Base-by-base conservation (phyloP, 2,797 vertebrate genomes). In the Rhynchonycteris naso region DNA sequence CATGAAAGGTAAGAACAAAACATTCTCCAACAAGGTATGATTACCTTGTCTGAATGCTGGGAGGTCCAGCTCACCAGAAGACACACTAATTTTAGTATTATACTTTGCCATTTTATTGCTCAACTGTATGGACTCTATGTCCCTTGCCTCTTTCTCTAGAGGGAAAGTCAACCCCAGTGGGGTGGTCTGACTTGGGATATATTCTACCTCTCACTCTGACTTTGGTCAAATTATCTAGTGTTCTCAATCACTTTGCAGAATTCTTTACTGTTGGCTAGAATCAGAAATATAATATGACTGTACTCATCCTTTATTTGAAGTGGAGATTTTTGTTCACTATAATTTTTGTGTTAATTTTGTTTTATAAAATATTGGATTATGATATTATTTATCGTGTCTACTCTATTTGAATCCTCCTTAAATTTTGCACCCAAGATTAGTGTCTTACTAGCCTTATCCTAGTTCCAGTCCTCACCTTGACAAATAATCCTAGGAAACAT, bases 251-350 rank as follows among this genome's bases (percentile, higher is more conserved):
- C 26, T 35, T 21, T 28, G 6, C 21, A 38, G 6, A n/a, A 14
- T 16, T 66, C 47, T 58, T 54, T 5, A 4, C 4, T 75, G 59
- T 22, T 80, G 30, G 30, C n/a, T 30, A 0, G 14, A 9, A 35
- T 11, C 1, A 2, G 26, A 71, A 56, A 5, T 1, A 12, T 35
- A 4, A 58, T 0, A 10, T 7, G 0, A 0, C 5, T 30, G 7
- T 11, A 21, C 18, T 28, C 15, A 15, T 2, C 5, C 22, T 50
- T 58, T 47, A 33, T 16, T 68, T 47, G 28, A 91, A 52, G 14
- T 2, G 43, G 13, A 26, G 21, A 78, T 35, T 13, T 52, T 54
- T 66, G 33, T n/a, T 79, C 12, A 15, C 28, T 6, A 1, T 21
- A 22, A 2, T 30, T 4, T 63, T 16, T 33, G 7, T 54, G 50